Conservation (phyloP, 2,888 invertebrate genomes). For the Coelogynopora nodosa region DNA sequence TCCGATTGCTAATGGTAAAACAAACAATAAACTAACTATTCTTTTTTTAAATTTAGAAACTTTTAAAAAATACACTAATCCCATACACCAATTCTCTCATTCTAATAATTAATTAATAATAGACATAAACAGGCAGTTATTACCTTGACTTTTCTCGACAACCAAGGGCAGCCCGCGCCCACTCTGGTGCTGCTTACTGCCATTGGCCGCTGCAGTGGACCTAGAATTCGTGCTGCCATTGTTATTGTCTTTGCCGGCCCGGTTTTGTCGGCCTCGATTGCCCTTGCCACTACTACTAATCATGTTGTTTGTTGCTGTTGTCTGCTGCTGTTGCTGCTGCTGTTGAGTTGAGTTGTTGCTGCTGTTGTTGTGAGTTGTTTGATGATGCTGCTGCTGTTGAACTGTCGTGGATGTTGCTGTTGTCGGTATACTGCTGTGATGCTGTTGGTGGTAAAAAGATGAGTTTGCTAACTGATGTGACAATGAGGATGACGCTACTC, state of each 20-base stretch:
- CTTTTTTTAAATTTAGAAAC: too few species aligned
- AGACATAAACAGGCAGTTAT: background rate
- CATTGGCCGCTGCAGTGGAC: background rate
- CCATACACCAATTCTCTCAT: too few species aligned
- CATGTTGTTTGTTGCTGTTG: background rate
- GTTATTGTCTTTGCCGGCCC: background rate
- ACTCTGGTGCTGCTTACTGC: background rate
- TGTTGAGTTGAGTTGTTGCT: background rate
- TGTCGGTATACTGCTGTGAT: background rate
- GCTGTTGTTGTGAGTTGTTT: background rate
- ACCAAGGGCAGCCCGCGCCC: background rate
- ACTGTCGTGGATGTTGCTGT: background rate
- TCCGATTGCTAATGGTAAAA: too few species aligned
- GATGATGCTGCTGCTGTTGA: background rate
- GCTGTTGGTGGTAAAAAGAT: too few species aligned
- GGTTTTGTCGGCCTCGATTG: background rate
- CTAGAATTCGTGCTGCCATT: background rate
- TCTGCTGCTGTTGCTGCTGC: background rate
- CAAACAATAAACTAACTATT: too few species aligned
- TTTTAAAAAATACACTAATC: too few species aligned
- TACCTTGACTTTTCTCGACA: background rate
- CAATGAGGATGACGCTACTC: background rate
- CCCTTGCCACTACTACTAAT: background rate
- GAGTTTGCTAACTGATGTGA: too few species aligned
- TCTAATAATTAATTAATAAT: too few species aligned